A percentile compares a stretch with the other conserved stretches of the same genome.
phyloP scores from a whole-genome alignment of 2,888 invertebrate species.

The Limnephilus auricula region DNA sequence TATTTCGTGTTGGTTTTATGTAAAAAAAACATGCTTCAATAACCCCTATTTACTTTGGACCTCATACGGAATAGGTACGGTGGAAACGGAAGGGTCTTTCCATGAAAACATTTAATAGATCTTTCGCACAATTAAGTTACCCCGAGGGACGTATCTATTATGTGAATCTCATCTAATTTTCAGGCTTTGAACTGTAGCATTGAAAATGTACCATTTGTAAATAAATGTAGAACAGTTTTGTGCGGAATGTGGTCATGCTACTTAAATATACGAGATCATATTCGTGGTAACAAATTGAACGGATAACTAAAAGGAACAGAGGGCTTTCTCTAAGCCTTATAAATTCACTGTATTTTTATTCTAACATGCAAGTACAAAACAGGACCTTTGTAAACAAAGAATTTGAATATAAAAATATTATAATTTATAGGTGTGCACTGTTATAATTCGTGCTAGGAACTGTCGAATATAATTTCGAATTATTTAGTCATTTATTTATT shows the following conservation, averaged over 20 bases:
- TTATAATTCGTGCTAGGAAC: not conserved
- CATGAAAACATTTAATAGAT: conserved; percentile 3
- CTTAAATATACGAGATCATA: not conserved
- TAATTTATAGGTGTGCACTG: no score
- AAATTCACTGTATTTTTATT: no score
- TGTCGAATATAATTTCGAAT: no score
- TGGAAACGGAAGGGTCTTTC: not conserved
- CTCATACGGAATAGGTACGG: not conserved
- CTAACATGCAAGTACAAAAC: not conserved
- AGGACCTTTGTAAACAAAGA: no score
- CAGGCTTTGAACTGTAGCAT: not conserved
- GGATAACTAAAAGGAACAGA: no score
- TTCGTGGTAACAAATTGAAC: not conserved
- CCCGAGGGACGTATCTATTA: not conserved
- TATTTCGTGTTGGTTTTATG: not conserved
- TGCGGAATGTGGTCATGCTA: not conserved
- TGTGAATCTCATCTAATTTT: conserved; percentile 21
- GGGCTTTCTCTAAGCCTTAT: no score
- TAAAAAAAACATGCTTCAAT: not conserved
- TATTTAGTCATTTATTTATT: no score
- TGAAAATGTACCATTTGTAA: not conserved
- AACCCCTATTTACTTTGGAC: not conserved
- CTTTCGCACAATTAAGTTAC: conserved; percentile 36
- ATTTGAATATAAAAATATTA: not conserved
- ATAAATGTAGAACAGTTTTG: not conserved